Evolutionary conservation across 2,888 invertebrate genomes (phyloP).

Genomic region (Drosophila paracracens): DNA sequence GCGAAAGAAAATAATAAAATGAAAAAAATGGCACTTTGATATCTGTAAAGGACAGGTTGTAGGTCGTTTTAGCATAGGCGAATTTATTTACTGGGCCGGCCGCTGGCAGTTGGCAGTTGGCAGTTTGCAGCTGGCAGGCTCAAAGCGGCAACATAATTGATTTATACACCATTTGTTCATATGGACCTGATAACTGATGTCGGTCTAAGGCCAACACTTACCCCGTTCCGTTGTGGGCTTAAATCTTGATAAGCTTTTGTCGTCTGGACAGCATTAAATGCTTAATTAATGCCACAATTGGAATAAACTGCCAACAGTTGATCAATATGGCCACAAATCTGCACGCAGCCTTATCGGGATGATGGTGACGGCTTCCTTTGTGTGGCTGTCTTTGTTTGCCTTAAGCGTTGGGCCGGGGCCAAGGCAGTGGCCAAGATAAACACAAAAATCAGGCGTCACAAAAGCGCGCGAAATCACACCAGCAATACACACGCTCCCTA

Average conservation of each 20-base stretch:
- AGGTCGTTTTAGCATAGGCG: slow-evolving; percentile 2
- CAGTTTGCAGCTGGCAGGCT: slow-evolving; percentile 45
- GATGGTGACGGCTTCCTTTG: slow-evolving; percentile 29
- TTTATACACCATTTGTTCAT: slow-evolving; percentile 56
- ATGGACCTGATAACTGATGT: slow-evolving; percentile 30
- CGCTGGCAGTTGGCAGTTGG: background rate
- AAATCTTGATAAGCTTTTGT: slow-evolving; percentile 55
- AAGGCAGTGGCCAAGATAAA: slow-evolving; percentile 57
- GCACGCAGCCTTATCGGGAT: slow-evolving; percentile 29
- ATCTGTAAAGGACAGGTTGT: slow-evolving; percentile 9
- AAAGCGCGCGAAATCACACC: slow-evolving; percentile 74
- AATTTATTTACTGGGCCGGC: slow-evolving; percentile 17
- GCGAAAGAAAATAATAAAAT: background rate
- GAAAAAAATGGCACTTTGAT: slow-evolving; percentile 26
- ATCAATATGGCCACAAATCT: slow-evolving; percentile 67
- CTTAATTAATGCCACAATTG: slow-evolving; percentile 69
- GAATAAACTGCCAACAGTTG: slow-evolving; percentile 60
- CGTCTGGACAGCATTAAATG: slow-evolving; percentile 71
- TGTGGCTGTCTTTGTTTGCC: slow-evolving; percentile 42
- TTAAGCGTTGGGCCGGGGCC: slow-evolving; percentile 24
- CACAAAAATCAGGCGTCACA: slow-evolving; percentile 63
- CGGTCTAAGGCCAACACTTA: slow-evolving; percentile 32
- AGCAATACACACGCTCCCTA: slow-evolving; percentile 21
- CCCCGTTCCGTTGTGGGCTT: slow-evolving; percentile 23
- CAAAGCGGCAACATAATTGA: slow-evolving; percentile 63